These are phyloP conservation scores for Spodoptera picta DNA, from an alignment of 2,888 invertebrate species.

Conservation along the genomic window DNA sequence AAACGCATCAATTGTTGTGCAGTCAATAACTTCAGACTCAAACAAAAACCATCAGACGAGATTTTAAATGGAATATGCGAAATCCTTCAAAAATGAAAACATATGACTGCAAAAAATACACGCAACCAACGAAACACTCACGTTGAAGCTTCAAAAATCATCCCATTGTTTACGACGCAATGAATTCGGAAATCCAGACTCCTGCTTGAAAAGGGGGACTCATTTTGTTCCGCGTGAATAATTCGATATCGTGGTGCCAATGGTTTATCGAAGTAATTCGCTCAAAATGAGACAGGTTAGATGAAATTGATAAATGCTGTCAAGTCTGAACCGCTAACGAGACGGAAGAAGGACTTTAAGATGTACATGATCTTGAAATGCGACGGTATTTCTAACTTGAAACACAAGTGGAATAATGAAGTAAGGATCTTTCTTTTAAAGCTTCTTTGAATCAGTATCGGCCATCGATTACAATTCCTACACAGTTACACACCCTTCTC, in stretches of 20 bases:
- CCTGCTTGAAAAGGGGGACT: constrained; percentile 75
- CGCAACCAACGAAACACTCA: constrained; percentile 58
- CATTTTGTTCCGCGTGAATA: constrained; percentile 79
- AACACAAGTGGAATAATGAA: constrained; percentile 9
- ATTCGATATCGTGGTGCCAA: constrained; percentile 60
- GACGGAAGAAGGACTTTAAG: background rate
- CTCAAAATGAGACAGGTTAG: constrained; percentile 74
- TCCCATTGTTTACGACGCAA: constrained; percentile 82
- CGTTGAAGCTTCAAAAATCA: constrained; percentile 73
- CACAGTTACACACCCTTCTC: constrained; percentile 38
- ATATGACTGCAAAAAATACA: constrained; percentile 63
- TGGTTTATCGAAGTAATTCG: constrained; percentile 74
- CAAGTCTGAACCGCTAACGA: constrained; percentile 33
- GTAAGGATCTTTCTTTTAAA: background rate
- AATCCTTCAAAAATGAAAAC: constrained; percentile 62
- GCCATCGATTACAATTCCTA: constrained; percentile 23
- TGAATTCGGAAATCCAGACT: constrained; percentile 81
- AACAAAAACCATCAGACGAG: constrained; percentile 8
- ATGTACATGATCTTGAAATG: constrained; percentile 6
- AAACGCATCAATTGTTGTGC: no score
- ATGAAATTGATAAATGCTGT: constrained; percentile 75
- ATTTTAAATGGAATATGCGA: constrained; percentile 46
- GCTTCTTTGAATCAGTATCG: constrained; percentile 7
- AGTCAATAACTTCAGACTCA: constrained; percentile 1
- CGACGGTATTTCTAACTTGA: constrained; percentile 3